A percentile compares a stretch with the other conserved stretches of the same genome.
phyloP scores from a whole-genome alignment of 2,888 invertebrate species.

The Colletes collaris region DNA sequence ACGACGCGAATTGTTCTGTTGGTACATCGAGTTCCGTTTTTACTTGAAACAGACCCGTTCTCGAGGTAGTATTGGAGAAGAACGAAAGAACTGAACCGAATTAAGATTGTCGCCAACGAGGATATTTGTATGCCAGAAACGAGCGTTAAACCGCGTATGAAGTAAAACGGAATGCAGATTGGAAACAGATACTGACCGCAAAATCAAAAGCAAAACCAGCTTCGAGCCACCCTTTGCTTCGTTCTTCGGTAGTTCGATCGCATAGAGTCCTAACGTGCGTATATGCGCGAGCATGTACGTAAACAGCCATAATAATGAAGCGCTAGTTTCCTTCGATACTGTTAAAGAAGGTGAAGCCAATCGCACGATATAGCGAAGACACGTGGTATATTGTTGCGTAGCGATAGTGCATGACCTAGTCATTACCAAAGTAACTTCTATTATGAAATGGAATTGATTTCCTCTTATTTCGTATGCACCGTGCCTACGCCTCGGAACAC shows the following conservation, averaged over 20 bases:
- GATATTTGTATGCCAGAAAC: not conserved
- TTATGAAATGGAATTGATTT: constrained; percentile 62
- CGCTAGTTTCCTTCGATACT: constrained; percentile 46
- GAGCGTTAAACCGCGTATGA: not conserved
- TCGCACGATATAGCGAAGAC: constrained; percentile 42
- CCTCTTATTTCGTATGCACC: constrained; percentile 56
- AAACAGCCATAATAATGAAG: constrained; percentile 61
- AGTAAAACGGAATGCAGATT: not conserved
- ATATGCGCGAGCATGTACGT: constrained; percentile 31
- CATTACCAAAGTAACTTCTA: constrained; percentile 82
- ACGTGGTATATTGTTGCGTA: constrained; percentile 63
- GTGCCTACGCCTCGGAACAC: constrained; percentile 44
- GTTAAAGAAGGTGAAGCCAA: constrained; percentile 37
- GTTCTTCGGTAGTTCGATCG: constrained; percentile 32
- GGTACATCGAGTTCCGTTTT: not conserved
- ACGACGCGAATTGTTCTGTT: too few species aligned
- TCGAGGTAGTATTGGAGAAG: constrained; percentile 1
- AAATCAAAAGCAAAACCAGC: constrained; percentile 31
- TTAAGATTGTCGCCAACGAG: not conserved
- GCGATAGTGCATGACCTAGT: constrained; percentile 81
- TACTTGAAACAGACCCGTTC: not conserved
- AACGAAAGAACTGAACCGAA: not conserved
- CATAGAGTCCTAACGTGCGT: constrained; percentile 31
- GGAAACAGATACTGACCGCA: not conserved
- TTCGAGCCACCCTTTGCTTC: constrained; percentile 29